Percentiles rank a stretch among this genome's conserved stretches.
These are phyloP conservation scores for Elephas maximus DNA, from an alignment of 2,113 vertebrate species.

Conservation along the genomic window DNA sequence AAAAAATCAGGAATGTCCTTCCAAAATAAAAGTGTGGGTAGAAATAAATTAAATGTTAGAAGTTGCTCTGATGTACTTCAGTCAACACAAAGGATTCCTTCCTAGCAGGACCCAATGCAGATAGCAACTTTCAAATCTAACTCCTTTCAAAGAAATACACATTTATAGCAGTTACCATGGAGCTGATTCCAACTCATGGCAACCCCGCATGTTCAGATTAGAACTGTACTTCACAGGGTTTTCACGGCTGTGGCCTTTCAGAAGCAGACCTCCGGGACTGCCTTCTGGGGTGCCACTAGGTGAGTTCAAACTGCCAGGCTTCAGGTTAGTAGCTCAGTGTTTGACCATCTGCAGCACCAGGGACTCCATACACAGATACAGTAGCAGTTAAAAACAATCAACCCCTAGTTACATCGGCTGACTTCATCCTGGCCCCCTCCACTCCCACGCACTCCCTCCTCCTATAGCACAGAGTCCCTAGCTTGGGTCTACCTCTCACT, in stretches of 20 bases:
- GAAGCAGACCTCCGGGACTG: no score
- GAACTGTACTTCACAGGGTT: no score
- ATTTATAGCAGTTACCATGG: neutral
- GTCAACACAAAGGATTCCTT: neutral
- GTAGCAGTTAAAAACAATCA: neutral
- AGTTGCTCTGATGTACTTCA: constrained; percentile 15
- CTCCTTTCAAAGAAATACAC: constrained; percentile 25
- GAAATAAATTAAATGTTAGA: constrained; percentile 38
- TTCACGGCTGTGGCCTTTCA: no score
- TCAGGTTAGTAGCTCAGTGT: no score
- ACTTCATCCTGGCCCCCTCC: neutral
- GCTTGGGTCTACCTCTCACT: neutral
- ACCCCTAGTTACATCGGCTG: neutral
- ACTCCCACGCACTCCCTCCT: neutral
- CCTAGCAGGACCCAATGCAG: constrained; percentile 27
- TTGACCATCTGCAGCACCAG: no score
- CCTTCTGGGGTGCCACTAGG: no score
- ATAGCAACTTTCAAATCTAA: constrained; percentile 21
- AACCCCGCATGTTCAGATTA: no score
- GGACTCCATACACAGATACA: neutral
- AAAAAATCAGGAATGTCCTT: constrained; percentile 40
- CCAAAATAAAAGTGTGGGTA: constrained; percentile 16
- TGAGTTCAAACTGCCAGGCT: no score
- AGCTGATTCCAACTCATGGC: no score
- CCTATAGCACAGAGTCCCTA: neutral